Conservation (phyloP, 1,140 invertebrate genomes). For the Drosophila mayri region DNA sequence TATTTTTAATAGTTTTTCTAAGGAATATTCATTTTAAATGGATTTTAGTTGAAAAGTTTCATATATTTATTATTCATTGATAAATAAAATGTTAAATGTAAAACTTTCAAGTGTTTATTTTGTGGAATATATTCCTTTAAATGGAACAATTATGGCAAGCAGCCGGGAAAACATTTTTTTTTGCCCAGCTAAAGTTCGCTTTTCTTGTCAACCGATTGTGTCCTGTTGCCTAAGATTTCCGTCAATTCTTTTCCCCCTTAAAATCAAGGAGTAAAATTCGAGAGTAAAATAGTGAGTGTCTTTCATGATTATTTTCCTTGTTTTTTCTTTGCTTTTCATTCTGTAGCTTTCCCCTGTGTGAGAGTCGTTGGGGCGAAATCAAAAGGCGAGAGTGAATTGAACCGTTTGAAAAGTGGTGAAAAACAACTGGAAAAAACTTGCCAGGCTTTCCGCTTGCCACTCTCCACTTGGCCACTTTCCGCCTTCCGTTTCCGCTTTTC, state of each 20-base stretch:
- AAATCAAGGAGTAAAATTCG: constrained; percentile 26
- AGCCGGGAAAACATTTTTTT: neutral
- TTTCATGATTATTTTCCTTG: constrained; percentile 11
- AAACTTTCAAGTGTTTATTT: neutral
- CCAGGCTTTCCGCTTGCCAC: constrained; percentile 5
- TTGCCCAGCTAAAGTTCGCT: neutral
- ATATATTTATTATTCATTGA: neutral
- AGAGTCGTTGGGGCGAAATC: constrained; percentile 37
- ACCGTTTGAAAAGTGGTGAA: constrained; percentile 54
- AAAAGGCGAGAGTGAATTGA: constrained; percentile 48
- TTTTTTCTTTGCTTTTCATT: neutral
- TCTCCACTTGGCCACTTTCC: constrained; percentile 6
- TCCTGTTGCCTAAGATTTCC: constrained; percentile 37
- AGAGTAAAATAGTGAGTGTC: constrained; percentile 14
- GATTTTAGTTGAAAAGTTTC: too few relatives aligned
- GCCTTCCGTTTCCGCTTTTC: neutral
- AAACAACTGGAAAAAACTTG: constrained; percentile 58
- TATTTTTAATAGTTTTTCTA: neutral
- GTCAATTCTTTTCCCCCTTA: neutral
- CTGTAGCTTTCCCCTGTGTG: constrained; percentile 17
- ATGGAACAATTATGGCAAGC: constrained; percentile 5
- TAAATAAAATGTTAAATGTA: neutral
- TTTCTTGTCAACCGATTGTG: constrained; percentile 28
- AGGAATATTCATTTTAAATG: too few relatives aligned
- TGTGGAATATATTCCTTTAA: neutral